Percentiles rank a stretch among this genome's conserved stretches.
These are phyloP conservation scores for Araneus ventricosus DNA, from an alignment of 1,140 invertebrate species.

Conservation along the genomic window DNA sequence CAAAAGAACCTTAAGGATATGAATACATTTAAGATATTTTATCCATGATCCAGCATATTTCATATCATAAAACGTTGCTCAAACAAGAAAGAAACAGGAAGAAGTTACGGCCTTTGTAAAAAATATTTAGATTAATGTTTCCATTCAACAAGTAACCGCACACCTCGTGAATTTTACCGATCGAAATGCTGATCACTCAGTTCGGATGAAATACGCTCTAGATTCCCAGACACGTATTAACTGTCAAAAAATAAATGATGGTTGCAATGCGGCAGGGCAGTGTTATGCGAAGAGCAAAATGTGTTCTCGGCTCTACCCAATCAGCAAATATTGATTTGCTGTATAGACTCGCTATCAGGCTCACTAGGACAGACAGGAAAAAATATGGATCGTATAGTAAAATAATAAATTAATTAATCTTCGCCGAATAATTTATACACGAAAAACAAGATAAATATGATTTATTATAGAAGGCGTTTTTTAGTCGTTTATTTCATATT, in stretches of 20 bases:
- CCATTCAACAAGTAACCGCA: neutral
- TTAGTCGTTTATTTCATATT: no score
- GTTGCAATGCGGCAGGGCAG: neutral
- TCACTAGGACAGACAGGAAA: neutral
- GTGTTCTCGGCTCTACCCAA: neutral
- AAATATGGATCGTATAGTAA: neutral
- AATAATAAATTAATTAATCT: neutral
- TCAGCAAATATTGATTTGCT: constrained; percentile 37
- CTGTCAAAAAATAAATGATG: constrained; percentile 20
- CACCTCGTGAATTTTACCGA: neutral
- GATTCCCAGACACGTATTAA: constrained; percentile 36
- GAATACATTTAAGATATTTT: no score
- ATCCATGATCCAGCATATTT: no score
- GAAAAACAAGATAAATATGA: neutral
- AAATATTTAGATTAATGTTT: constrained; percentile 5
- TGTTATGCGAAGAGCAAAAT: constrained; percentile 3
- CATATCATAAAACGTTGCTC: no score
- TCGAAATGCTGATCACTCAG: constrained; percentile 20
- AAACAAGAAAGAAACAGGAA: neutral
- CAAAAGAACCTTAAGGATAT: no score
- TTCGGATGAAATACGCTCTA: constrained; percentile 1
- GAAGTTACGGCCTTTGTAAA: neutral
- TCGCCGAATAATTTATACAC: neutral
- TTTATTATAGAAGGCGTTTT: no score
- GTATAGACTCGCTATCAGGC: neutral